Conservation (phyloP, 2,888 invertebrate genomes). For the Cataglyphis cursor region DNA sequence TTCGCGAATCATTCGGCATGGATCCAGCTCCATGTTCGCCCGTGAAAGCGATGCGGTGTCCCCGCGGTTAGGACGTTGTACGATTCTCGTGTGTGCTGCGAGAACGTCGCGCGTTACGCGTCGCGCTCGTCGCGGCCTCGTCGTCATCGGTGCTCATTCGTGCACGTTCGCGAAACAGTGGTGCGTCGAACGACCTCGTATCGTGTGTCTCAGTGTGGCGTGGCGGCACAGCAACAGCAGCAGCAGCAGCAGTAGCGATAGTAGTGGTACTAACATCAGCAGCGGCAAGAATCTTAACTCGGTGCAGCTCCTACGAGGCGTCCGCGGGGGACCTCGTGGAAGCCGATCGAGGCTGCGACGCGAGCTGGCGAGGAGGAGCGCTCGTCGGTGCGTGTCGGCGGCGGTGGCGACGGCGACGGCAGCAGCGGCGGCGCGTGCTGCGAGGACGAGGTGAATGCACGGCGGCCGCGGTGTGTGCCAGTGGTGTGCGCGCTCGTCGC, state of each 20-base stretch:
- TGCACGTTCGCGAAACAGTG: slow-evolving; percentile 49
- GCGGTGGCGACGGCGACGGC: slow-evolving; percentile 63
- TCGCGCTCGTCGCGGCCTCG: slow-evolving; percentile 56
- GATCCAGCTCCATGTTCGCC: slow-evolving; percentile 84
- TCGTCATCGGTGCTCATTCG: slow-evolving; percentile 40
- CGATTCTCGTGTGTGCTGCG: slow-evolving; percentile 80
- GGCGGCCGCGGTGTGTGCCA: slow-evolving; percentile 79
- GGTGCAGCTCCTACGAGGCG: slow-evolving; percentile 39
- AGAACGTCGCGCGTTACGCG: slow-evolving; percentile 66
- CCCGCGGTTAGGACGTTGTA: slow-evolving; percentile 85
- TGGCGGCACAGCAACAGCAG: slow-evolving; percentile 59
- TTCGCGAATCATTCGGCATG: slow-evolving; percentile 80
- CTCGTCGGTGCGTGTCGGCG: slow-evolving; percentile 73
- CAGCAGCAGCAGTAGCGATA: background rate
- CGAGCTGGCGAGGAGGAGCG: slow-evolving; percentile 69
- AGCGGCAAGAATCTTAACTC: slow-evolving; percentile 13
- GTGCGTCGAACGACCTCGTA: slow-evolving; percentile 60
- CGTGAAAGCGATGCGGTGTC: slow-evolving; percentile 86
- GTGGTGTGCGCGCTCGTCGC: slow-evolving; percentile 77
- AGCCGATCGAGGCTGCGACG: slow-evolving; percentile 64
- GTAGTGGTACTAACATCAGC: background rate
- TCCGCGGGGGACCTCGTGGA: slow-evolving; percentile 40
- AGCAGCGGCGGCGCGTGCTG: slow-evolving; percentile 75
- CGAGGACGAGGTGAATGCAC: slow-evolving; percentile 84
- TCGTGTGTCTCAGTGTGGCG: slow-evolving; percentile 67